Evolutionary conservation across 2,797 vertebrate genomes (phyloP).

Genomic region (Pristis pectinata): DNA sequence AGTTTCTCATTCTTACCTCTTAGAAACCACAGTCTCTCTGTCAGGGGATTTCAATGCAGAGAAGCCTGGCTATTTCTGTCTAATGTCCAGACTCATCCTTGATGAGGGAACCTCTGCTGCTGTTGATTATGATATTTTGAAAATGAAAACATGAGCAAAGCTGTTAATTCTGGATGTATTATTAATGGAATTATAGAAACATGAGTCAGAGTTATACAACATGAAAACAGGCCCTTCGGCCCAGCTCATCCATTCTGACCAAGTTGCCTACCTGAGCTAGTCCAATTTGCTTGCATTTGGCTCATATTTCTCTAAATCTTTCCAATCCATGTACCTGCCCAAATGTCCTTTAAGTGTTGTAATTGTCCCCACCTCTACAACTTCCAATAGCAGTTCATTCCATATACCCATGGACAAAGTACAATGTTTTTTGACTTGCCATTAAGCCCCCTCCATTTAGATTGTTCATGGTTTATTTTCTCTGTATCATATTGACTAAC

Average conservation of each 20-base stretch:
- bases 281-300: too few relatives aligned
- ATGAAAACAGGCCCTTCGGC: too few relatives aligned
- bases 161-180: slow-evolving; percentile 26
- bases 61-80: not conserved
- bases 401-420: too few relatives aligned
- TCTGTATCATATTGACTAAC: not conserved
- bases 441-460: slow-evolving; percentile 9
- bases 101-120: not conserved
- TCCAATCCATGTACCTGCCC: too few relatives aligned
- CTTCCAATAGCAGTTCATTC: too few relatives aligned
- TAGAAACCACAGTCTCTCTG: not conserved
- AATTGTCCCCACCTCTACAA: too few relatives aligned
- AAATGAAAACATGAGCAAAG: not conserved
- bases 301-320: too few relatives aligned
- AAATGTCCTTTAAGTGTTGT: too few relatives aligned
- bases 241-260: too few relatives aligned
- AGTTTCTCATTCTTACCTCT: not conserved
- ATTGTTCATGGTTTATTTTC: not conserved
- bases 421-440: not conserved
- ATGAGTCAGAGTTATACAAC: too few relatives aligned
- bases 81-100: not conserved
- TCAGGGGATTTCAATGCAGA: not conserved
- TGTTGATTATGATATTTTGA: not conserved
- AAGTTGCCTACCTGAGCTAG: too few relatives aligned
- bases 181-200: too few relatives aligned